Evolutionary conservation across 2,888 invertebrate species (phyloP).

Genomic region (Anarsia innoxiella): DNA sequence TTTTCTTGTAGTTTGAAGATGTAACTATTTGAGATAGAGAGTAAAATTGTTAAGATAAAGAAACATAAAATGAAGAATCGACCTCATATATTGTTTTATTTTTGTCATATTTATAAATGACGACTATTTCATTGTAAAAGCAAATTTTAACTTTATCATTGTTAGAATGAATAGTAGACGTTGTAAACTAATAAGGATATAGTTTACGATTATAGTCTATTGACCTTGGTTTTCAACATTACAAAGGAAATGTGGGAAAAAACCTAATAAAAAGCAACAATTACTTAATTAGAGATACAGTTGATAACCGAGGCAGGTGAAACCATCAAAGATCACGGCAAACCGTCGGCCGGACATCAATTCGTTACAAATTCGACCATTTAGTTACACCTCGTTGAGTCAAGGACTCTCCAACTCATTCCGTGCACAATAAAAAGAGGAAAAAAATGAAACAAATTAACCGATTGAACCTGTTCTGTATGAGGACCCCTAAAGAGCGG

Average conservation of each 20-base stretch:
- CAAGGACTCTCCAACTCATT: conserved; percentile 69
- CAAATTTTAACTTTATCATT: no score
- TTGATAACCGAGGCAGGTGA: conserved; percentile 60
- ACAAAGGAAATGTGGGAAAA: conserved; percentile 20
- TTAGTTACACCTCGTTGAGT: conserved; percentile 73
- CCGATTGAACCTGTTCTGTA: conserved; percentile 63
- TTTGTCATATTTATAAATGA: no score
- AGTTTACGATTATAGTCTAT: conserved; percentile 7
- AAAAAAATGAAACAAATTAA: conserved; percentile 66
- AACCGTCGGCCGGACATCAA: conserved; percentile 58
- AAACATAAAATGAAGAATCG: no score
- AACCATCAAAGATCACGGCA: conserved; percentile 50
- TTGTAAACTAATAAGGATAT: neutral
- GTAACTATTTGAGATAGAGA: neutral
- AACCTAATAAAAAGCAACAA: conserved; percentile 43
- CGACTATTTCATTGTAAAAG: no score
- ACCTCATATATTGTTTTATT: no score
- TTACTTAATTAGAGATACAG: conserved; percentile 61
- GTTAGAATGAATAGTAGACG: neutral
- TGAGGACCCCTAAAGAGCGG: conserved; percentile 67
- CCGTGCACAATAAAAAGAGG: conserved; percentile 49
- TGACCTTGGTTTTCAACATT: conserved; percentile 17
- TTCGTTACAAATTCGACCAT: conserved; percentile 70
- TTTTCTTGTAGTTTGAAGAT: neutral
- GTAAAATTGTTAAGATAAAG: conserved; percentile 3